Conservation (phyloP, 2,888 invertebrate species). For the Brassicogethes aeneus region DNA sequence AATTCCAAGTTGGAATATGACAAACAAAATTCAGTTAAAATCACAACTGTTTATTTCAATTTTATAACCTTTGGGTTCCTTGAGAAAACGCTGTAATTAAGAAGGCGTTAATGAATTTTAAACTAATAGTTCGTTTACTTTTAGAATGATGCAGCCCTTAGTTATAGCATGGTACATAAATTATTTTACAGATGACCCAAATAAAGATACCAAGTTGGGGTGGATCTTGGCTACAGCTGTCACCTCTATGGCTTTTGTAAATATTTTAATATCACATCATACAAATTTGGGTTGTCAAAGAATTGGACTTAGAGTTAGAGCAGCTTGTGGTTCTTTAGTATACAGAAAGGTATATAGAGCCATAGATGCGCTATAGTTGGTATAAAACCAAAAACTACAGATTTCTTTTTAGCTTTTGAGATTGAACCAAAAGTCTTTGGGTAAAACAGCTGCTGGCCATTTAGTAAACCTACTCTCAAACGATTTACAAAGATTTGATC, state of each 20-base stretch:
- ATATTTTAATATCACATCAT: constrained; percentile 59
- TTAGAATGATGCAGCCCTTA: constrained; percentile 53
- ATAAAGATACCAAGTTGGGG: constrained; percentile 46
- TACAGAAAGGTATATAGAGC: constrained; percentile 74
- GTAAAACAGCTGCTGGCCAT: constrained; percentile 75
- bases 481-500: constrained; percentile 75
- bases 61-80: no score
- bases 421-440: constrained; percentile 60
- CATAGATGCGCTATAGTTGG: no score
- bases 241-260: constrained; percentile 49
- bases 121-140: no score
- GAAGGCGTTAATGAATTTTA: no score
- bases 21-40: no score
- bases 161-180: constrained; percentile 53
- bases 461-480: constrained; percentile 79
- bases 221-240: constrained; percentile 58
- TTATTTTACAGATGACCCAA: constrained; percentile 46
- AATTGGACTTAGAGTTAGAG: constrained; percentile 68
- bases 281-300: constrained; percentile 47
- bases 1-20: no score
- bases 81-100: no score
- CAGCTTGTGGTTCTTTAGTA: constrained; percentile 71
- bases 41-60: no score
- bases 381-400: background rate
- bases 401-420: constrained; percentile 44